phyloP scores from a whole-genome alignment of 23 tunicate genomes.

The Diplosoma virens region DNA sequence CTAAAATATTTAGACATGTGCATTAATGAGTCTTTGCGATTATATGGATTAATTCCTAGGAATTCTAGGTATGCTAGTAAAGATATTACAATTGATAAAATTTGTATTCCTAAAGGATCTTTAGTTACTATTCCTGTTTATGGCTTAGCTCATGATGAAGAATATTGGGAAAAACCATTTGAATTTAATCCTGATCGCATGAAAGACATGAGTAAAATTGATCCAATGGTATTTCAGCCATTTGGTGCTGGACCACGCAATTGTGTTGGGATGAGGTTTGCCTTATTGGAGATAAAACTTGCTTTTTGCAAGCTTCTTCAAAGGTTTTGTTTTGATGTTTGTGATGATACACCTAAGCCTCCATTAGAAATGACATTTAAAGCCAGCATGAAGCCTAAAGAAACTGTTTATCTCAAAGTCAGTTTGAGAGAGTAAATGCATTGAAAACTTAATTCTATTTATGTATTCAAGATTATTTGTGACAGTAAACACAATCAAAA shows the following conservation, averaged over 20 bases:
- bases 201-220: slow-evolving; percentile 80
- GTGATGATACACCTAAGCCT: slow-evolving; percentile 62
- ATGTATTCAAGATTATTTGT: too few species aligned
- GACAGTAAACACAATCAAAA: too few species aligned
- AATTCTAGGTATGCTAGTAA: slow-evolving; percentile 33
- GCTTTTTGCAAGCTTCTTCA: slow-evolving; percentile 51
- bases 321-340: slow-evolving; percentile 38
- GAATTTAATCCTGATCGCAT: slow-evolving; percentile 82
- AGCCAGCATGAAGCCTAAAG: slow-evolving; percentile 35
- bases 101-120: slow-evolving; percentile 41
- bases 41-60: slow-evolving; percentile 52
- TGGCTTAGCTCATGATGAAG: slow-evolving; percentile 65
- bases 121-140: slow-evolving; percentile 45
- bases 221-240: slow-evolving; percentile 72
- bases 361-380: slow-evolving; percentile 43
- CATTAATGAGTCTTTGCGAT: slow-evolving; percentile 62
- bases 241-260: slow-evolving; percentile 92
- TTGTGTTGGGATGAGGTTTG: slow-evolving; percentile 80
- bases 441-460: neutral
- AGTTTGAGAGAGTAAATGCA: neutral
- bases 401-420: slow-evolving; percentile 25
- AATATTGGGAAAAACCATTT: slow-evolving; percentile 83
- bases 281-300: slow-evolving; percentile 58
- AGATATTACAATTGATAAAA: slow-evolving; percentile 59
- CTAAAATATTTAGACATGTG: slow-evolving; percentile 74